Base-by-base conservation (phyloP, 2,888 invertebrate species). In the Copidosoma aretas region DNA sequence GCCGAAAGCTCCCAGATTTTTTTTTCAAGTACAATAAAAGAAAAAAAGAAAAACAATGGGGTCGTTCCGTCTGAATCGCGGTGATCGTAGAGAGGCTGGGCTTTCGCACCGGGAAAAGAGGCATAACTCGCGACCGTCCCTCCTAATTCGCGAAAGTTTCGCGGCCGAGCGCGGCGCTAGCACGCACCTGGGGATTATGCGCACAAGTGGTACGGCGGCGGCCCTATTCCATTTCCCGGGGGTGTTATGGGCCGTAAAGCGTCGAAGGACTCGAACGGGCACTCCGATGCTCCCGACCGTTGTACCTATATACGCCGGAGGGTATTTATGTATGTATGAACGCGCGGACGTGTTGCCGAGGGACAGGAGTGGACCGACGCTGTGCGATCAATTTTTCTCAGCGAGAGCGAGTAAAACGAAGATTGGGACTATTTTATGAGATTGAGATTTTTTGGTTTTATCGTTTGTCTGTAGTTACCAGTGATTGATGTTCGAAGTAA, bases 121-220 rank as follows among this genome's bases (percentile, higher is more conserved):
- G 25, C 21, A 53, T 24, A 53, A 32, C 61, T 61, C 63, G 59
- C 19, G 52, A 25, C 60, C 56, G 56, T 67, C 60, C 56, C 63
- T 67, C 60, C 59, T 62, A 65, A 71, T 65, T 71, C 58, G n/a
- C 43, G 24, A 58, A 70, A 70, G 66, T 70, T 70, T 66, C 19
- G 32, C 58, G 65, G 63, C 12, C 43, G 32, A 32, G 32, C 32
- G 3, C 4, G 43, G 41, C 41, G 41, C 10, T 14, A 41, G 8
- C 39, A 60, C 58, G 56, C 67, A 71, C 62, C 62, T 64, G 59
- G 60, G 60, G 46, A 68, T 66, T 52, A 43, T 63, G 21, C 32
- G 32, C 8, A 32, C 19, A 22, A 46, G 54, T 43, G 41, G 21
- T 60, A n/a, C n/a, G 24, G 14, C 17, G 24, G 43, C 22, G 51